Percentiles rank a stretch among this genome's conserved stretches.
These are phyloP conservation scores for Scolopax bukidnonensis DNA, from an alignment of 2,797 vertebrate species.

Conservation along the genomic window DNA sequence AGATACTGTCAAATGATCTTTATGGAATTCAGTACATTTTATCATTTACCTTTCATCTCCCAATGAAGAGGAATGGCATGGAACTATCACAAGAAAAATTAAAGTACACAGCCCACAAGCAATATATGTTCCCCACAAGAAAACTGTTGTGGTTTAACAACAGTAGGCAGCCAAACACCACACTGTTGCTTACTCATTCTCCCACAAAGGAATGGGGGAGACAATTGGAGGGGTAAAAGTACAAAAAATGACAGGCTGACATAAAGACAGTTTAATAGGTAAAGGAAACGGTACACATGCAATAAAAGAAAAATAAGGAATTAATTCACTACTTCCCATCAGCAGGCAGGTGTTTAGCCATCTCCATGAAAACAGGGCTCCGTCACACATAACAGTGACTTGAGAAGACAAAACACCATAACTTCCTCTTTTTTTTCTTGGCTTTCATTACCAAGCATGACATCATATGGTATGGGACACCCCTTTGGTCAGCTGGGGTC, in stretches of 20 bases:
- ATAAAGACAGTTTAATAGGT: background rate
- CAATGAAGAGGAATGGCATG: background rate
- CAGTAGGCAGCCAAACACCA: background rate
- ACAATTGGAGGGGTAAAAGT: background rate
- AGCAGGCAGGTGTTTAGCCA: background rate
- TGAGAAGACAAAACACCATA: background rate
- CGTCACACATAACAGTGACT: fast-evolving
- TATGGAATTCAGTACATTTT: background rate
- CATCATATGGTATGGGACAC: fast-evolving
- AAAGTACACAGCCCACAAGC: background rate
- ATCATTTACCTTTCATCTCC: background rate
- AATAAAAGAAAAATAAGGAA: background rate
- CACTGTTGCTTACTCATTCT: background rate
- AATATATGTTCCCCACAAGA: background rate
- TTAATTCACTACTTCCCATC: fast-evolving
- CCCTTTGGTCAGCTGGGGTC: background rate
- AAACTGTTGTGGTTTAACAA: background rate
- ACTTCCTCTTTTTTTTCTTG: background rate
- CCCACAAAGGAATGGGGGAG: background rate
- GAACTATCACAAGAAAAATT: background rate
- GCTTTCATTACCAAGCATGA: background rate
- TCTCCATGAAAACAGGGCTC: background rate
- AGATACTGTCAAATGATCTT: background rate
- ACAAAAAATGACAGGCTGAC: background rate
- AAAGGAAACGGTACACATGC: fast-evolving